These are phyloP conservation scores for Aquatica leii DNA, from an alignment of 2,888 invertebrate genomes.

Conservation along the genomic window DNA sequence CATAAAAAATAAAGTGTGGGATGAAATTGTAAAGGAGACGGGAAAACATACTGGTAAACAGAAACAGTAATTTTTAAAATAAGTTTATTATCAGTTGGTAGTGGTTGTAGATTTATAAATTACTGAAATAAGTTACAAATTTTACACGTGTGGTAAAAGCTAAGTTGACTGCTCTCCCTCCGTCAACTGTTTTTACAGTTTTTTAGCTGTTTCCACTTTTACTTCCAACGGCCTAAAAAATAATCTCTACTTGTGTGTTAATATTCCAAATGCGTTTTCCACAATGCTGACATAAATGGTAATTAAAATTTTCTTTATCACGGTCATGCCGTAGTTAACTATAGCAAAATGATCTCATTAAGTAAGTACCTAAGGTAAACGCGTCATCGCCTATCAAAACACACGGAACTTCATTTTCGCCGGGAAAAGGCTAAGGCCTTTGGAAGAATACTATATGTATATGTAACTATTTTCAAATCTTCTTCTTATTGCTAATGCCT, in stretches of 20 bases:
- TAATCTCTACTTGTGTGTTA: slow-evolving; percentile 40
- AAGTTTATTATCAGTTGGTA: background rate
- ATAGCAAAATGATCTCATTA: no score
- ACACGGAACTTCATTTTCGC: slow-evolving; percentile 30
- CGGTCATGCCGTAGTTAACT: slow-evolving; percentile 30
- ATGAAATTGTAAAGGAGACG: background rate
- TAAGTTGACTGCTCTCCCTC: background rate
- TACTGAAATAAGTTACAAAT: background rate
- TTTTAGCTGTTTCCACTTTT: slow-evolving; percentile 36
- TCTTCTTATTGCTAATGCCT: slow-evolving; percentile 34
- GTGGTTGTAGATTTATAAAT: background rate
- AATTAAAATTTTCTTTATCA: slow-evolving; percentile 32
- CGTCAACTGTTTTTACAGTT: slow-evolving; percentile 30
- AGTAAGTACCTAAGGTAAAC: slow-evolving; percentile 29
- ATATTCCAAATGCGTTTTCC: slow-evolving; percentile 41
- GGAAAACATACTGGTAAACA: background rate
- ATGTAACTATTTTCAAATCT: slow-evolving; percentile 25
- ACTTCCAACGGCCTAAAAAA: slow-evolving; percentile 40
- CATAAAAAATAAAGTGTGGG: background rate
- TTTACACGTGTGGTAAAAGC: background rate
- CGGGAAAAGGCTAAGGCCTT: slow-evolving; percentile 16
- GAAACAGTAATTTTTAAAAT: background rate
- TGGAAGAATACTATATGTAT: slow-evolving; percentile 17
- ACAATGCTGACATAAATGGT: slow-evolving; percentile 32
- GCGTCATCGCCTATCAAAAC: slow-evolving; percentile 22